phyloP scores from a whole-genome alignment of 2,113 vertebrate genomes.

The Pygoscelis antarcticus region DNA sequence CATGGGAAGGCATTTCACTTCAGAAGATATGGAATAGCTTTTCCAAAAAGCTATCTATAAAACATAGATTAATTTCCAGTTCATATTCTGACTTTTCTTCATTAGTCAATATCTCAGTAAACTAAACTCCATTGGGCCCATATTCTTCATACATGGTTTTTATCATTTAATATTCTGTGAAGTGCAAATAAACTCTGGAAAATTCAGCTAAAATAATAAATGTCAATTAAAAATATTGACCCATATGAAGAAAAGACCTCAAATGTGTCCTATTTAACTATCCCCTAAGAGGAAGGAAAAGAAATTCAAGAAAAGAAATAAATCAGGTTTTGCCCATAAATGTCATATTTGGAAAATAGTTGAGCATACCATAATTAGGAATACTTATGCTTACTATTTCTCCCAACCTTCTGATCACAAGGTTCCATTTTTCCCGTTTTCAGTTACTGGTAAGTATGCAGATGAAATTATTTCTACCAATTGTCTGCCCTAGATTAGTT shows the following conservation, averaged over 20 bases:
- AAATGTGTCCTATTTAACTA: neutral
- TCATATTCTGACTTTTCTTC: neutral
- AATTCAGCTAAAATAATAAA: neutral
- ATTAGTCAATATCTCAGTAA: neutral
- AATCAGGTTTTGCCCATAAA: neutral
- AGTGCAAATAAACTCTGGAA: neutral
- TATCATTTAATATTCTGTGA: neutral
- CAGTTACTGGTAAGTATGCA: neutral
- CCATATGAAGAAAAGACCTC: neutral
- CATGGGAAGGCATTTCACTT: neutral
- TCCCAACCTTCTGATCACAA: neutral
- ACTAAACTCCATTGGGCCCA: neutral
- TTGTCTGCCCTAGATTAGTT: neutral
- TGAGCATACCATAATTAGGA: neutral
- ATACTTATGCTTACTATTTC: neutral
- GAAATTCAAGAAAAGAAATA: neutral
- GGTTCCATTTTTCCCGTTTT: neutral
- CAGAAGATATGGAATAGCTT: neutral
- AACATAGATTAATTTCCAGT: neutral
- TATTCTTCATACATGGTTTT: neutral
- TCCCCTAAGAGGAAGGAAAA: neutral
- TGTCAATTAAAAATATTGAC: neutral
- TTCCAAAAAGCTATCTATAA: neutral
- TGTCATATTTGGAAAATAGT: neutral
- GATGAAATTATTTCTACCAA: neutral